These are phyloP conservation scores for Himantopus leucocephalus DNA, from an alignment of 2,113 vertebrate species.

Conservation along the genomic window DNA sequence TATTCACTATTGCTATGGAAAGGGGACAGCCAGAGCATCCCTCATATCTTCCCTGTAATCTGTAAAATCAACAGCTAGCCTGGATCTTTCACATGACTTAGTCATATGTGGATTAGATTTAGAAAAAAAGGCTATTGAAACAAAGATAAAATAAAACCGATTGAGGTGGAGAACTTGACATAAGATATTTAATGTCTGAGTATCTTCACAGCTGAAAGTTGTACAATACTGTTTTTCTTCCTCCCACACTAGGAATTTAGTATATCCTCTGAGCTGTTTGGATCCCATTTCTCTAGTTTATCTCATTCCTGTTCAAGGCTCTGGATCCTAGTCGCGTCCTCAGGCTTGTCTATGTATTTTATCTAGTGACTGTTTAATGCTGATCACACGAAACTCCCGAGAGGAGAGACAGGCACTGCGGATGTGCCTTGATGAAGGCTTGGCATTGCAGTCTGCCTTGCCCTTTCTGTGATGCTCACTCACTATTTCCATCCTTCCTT, in stretches of 20 bases:
- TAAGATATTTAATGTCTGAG: not conserved
- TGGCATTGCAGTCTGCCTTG: not conserved
- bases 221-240: constrained; percentile 20
- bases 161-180: not conserved
- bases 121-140: not conserved
- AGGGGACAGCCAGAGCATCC: not conserved
- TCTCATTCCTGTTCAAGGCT: not conserved
- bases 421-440: not conserved
- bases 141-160: constrained; percentile 20
- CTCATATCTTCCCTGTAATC: not conserved
- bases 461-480: not conserved
- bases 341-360: not conserved
- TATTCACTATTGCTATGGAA: not conserved
- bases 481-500: not conserved
- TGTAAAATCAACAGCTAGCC: constrained; percentile 5
- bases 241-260: constrained; percentile 44
- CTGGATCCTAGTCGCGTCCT: not conserved
- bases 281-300: constrained; percentile 29
- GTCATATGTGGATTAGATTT: not conserved
- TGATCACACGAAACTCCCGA: not conserved
- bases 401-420: not conserved
- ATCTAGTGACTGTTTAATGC: not conserved
- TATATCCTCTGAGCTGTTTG: not conserved
- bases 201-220: constrained; percentile 46
- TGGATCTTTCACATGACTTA: constrained; percentile 14